Base-by-base conservation (phyloP, 2,888 invertebrate species). In the Brachynemurus nebulosus region DNA sequence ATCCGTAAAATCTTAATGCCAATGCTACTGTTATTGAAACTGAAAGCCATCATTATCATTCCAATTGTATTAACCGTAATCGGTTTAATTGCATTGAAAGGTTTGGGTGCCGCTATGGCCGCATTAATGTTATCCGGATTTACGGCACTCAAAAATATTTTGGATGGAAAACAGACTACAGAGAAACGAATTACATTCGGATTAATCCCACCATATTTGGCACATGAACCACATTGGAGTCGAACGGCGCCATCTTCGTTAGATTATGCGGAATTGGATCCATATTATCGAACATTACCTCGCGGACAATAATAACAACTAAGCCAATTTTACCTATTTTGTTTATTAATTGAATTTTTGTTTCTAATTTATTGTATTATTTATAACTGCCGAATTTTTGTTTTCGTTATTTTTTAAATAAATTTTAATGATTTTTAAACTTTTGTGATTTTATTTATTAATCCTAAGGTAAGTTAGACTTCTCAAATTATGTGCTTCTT, bases 31-130 rank as follows among this genome's bases (percentile, higher is more conserved):
- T 67, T 72, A 17, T 57, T 80, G 56, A 75, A 76, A 57, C 57
- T 80, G 53, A 78, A 78, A 59, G 70, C 74, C 42, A 66, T 71
- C 33, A 65, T 79, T 25, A 63, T 78, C 37, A 58, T 79, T 42
- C 78, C 78, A 21, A 66, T 76, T 19, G 58, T 76, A 37, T 66
- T 80, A 49, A 70, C 73, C 18, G 57, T 71, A 45, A 69, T 80
- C 37, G 73, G 73, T n/a, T 60, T 78, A 48, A 67, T 79, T 40
- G 74, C 78, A 7, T 69, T 79, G 53, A 79, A 78, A 60, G 78
- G 76, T 44, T 64, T 80, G 43, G 75, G 74, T 46, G 70, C 74
- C 21, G 75, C 78, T 40, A 56, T 76, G 36, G 64, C 75, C 49
- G 76, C 79, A 20, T 63, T 80, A 48, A 61, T 76, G 27, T 63